Percentiles rank a stretch among this genome's conserved stretches.
Conservation (phyloP, 2,113 vertebrate genomes). For the Dinomys branickii region DNA sequence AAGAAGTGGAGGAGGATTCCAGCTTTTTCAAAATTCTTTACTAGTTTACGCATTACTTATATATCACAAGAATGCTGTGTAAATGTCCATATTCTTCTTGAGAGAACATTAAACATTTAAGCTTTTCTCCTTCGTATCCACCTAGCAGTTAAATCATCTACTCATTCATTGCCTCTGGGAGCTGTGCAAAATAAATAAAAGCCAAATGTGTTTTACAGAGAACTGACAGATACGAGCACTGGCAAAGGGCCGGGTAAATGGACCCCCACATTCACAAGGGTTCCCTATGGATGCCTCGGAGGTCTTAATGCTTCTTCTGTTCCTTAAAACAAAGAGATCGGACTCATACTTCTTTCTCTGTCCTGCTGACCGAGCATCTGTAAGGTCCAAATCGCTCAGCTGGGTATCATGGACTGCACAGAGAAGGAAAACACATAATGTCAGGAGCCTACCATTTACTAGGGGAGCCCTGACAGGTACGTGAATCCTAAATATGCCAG, state of each 20-base stretch:
- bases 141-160: slow-evolving; percentile 41
- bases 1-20: slow-evolving; percentile 18
- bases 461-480: background rate
- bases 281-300: background rate
- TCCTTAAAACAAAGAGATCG: background rate
- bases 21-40: background rate
- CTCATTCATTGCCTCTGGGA: slow-evolving; percentile 11
- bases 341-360: background rate
- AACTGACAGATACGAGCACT: background rate
- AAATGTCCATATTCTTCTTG: slow-evolving; percentile 9
- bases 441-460: background rate
- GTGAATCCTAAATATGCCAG: background rate
- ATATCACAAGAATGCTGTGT: background rate
- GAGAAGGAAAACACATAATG: background rate
- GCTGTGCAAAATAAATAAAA: slow-evolving; percentile 55
- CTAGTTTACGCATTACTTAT: background rate
- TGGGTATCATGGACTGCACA: background rate
- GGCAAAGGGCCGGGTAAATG: background rate
- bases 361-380: background rate
- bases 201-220: slow-evolving; percentile 25
- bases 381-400: background rate
- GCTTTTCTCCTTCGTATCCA: slow-evolving; percentile 25
- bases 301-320: background rate
- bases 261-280: background rate
- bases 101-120: slow-evolving; percentile 44